Evolutionary conservation across 2,113 vertebrate genomes (phyloP).

Genomic region (Pseudorhombus dupliciocellatus): DNA sequence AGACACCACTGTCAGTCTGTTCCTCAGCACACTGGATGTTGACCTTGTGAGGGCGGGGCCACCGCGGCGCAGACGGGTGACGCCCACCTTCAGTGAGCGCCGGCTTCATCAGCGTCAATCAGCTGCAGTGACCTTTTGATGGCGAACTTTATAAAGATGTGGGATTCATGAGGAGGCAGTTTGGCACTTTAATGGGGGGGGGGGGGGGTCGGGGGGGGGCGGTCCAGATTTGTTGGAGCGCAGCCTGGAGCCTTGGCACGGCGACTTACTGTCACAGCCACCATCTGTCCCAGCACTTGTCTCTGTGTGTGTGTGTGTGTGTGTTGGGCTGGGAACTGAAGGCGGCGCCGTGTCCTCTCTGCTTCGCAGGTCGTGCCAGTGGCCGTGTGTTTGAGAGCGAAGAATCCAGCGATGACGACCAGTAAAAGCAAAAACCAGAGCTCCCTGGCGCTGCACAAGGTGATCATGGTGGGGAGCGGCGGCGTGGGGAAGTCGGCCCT

Average conservation of each 20-base stretch:
- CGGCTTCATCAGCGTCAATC: constrained; percentile 64
- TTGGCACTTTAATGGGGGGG: constrained; percentile 64
- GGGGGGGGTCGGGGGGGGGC: constrained; percentile 41
- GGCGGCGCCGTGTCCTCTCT: constrained; percentile 10
- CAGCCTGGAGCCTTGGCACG: constrained; percentile 63
- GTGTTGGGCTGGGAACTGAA: no score
- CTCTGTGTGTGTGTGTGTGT: constrained; percentile 12
- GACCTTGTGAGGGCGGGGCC: constrained; percentile 33
- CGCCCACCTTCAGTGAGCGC: constrained; percentile 45
- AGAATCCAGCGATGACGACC: constrained; percentile 68
- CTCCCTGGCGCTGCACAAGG: constrained; percentile 78
- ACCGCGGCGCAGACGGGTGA: constrained; percentile 42
- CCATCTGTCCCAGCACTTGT: constrained; percentile 48
- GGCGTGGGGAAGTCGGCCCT: constrained; percentile 78
- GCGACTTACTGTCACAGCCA: constrained; percentile 33
- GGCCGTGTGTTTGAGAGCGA: constrained; percentile 22
- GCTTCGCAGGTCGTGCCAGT: constrained; percentile 53
- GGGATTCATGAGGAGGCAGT: constrained; percentile 66
- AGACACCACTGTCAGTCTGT: constrained; percentile 3
- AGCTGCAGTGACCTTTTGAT: constrained; percentile 66
- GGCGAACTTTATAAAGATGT: constrained; percentile 65
- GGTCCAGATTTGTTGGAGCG: constrained; percentile 60
- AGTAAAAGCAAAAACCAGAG: constrained; percentile 79
- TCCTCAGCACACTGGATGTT: constrained; percentile 50
- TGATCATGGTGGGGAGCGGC: constrained; percentile 80